A percentile compares a stretch with the other conserved stretches of the same genome.
phyloP scores from a whole-genome alignment of 2,888 invertebrate species.

The Dryomyza anilis region DNA sequence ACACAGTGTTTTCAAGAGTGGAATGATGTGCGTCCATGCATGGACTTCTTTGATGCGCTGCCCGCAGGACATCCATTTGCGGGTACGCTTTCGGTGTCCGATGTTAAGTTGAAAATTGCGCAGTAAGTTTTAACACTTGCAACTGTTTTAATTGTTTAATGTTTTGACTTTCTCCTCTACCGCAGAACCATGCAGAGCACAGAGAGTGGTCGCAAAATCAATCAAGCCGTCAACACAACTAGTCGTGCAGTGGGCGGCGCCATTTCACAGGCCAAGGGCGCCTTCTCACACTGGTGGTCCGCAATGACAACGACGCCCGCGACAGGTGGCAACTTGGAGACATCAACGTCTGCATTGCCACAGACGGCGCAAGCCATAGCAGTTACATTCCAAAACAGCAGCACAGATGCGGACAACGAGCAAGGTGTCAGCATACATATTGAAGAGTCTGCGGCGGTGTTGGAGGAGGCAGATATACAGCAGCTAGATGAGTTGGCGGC shows the following conservation, averaged over 20 bases:
- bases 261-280: constrained; percentile 83
- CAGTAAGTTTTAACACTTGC: constrained; percentile 71
- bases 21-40: constrained; percentile 69
- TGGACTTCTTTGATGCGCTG: constrained; percentile 72
- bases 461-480: neutral
- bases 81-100: constrained; percentile 91
- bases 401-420: constrained; percentile 41
- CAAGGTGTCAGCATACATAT: constrained; percentile 49
- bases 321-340: neutral
- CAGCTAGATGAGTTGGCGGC: no score
- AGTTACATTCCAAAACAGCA: constrained; percentile 53
- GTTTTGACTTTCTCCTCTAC: constrained; percentile 34
- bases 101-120: constrained; percentile 89
- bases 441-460: constrained; percentile 28
- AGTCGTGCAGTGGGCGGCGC: constrained; percentile 92
- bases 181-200: constrained; percentile 91
- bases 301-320: constrained; percentile 66
- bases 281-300: constrained; percentile 86
- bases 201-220: constrained; percentile 90
- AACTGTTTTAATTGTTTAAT: neutral
- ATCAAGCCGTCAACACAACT: constrained; percentile 89
- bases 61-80: constrained; percentile 90
- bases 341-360: constrained; percentile 13
- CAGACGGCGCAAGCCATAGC: constrained; percentile 42
- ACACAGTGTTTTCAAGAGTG: constrained; percentile 90